Base-by-base conservation (phyloP, 1,140 invertebrate species). In the Drosophila erecta region DNA sequence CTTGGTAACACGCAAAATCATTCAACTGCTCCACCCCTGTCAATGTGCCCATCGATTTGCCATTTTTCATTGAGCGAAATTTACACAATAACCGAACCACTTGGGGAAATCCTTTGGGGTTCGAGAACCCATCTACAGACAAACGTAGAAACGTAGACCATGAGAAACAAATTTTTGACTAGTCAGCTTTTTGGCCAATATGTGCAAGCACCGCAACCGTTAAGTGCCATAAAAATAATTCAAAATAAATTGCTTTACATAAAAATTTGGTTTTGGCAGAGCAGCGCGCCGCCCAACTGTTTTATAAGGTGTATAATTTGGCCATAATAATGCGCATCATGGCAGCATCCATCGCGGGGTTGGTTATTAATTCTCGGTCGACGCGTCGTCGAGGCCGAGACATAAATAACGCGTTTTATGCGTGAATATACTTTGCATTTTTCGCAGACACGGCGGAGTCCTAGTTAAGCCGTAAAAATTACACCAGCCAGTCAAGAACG, bases 221-320 rank as follows among this genome's bases (percentile, higher is more conserved):
- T 81, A 89, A 91, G 89, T 86, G 84, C 89, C 84, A 91, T 91
- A 91, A 91, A 91, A 91, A 91, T 91, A 91, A 91, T 90, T 91
- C 79, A 91, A 91, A 91, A 91, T 91, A 91, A 91, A 91, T 91
- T 91, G 89, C 89, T 90, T 78, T 89, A 70, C 89, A 91, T 91
- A 91, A 91, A 91, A 91, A 91, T 89, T 85, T 73, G 57, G 56
- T 64, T 64, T 44, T 35, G 43, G 46, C 69, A 38, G 55, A 56
- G 61, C 8, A 30, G 30, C 30, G 74, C 59, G n/a, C 56, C 56
- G n/a, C 56, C 72, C 65, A 85, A 90, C 75, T 76, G 72, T 81
- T 91, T 76, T 72, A 83, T 85, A 89, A 91, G 89, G 84, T 89
- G 76, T 72, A 89, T 91, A 91, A 91, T 91, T 89, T 83, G 89